Base-by-base conservation (phyloP, 2,113 vertebrate genomes). In the Melanostigma gelatinosum region DNA sequence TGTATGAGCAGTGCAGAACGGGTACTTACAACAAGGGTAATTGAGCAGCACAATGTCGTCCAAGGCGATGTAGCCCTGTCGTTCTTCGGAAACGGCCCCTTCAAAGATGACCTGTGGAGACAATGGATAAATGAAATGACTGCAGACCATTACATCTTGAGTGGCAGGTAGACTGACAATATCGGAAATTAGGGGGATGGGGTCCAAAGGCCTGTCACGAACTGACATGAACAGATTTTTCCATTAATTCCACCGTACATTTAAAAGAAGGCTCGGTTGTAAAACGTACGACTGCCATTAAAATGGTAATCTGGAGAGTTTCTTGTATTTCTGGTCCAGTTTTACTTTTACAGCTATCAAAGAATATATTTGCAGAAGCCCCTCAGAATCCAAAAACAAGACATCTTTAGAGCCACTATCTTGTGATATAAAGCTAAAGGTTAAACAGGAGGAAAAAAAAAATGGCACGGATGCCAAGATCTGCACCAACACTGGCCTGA, bases 21-120 rank as follows among this genome's bases (percentile, higher is more conserved):
- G 83, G 64, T 87, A 97, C 98, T 99, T 95, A 99, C 98, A 96
- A 67, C 98, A 99, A 0, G 98, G 97, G 79, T 99, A 98, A 93
- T 97, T 99, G 85, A 98, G 93, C 76, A 99, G 95, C 88, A 98
- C 86, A 75, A 99, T 97, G 91, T 99, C 97, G 83, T 99, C 98
- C 91, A 99, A 89, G 72, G 96, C 97, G 5, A 99, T 94, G 91
- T 97, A 99, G 62, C 97, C 98, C 85, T 94, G 95, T 34, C 85
- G 95, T 82, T 97, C 97, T 0, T 92, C 87, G 48, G 97, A 97
- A 75, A 98, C 85, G n/a, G 96, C 95, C 0, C 97, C 97, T 89
- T 99, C 98, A 52, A 99, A 99, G 72, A 99, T 93, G 75, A 99
- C 96, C 98, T 99, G 93, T 29, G 79, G 64, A 88, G 55, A 87